A percentile compares a stretch with the other conserved stretches of the same genome.
phyloP scores from a whole-genome alignment of 2,797 vertebrate genomes.

The Heliangelus exortis region DNA sequence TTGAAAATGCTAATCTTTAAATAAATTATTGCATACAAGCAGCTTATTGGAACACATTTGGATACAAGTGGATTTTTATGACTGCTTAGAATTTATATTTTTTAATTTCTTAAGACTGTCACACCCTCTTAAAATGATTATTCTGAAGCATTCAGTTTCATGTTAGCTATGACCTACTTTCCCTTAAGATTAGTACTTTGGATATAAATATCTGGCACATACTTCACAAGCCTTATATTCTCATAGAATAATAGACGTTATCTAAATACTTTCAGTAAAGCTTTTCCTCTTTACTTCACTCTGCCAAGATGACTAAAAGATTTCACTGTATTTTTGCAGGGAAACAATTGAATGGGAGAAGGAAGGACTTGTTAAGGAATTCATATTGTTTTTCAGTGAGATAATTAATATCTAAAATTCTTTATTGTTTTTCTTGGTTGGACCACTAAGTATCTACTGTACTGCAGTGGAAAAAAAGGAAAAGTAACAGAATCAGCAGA shows the following conservation, averaged over 20 bases:
- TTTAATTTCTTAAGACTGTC: constrained; percentile 11
- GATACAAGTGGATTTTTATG: neutral
- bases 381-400: neutral
- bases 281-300: neutral
- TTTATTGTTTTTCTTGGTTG: neutral
- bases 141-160: constrained; percentile 11
- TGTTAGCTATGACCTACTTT: constrained; percentile 26
- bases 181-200: neutral
- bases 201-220: neutral
- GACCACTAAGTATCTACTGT: neutral
- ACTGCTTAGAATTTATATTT: neutral
- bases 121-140: constrained; percentile 3
- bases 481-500: neutral
- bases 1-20: neutral
- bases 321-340: neutral
- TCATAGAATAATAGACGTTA: neutral
- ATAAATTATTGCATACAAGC: neutral
- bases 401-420: neutral
- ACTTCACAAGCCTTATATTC: constrained; percentile 12
- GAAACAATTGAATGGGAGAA: neutral
- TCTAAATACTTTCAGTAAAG: neutral
- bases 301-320: neutral
- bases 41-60: neutral
- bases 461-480: neutral
- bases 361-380: neutral